A percentile compares a stretch with the other conserved stretches of the same genome.
Conservation (phyloP, 2,113 vertebrate genomes). For the Panthera uncia region DNA sequence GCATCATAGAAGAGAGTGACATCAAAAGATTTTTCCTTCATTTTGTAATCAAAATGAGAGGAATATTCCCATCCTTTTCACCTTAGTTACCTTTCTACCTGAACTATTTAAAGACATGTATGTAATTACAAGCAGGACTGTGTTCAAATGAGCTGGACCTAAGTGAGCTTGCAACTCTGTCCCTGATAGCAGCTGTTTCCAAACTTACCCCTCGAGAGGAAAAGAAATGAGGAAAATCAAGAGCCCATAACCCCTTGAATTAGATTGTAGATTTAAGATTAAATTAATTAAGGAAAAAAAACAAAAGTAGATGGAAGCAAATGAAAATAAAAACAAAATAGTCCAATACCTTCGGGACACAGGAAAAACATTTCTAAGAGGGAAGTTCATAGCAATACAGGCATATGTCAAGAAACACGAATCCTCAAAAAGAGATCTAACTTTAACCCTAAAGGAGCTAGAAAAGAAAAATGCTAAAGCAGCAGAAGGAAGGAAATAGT, state of each 20-base stretch:
- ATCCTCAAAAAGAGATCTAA: too few relatives aligned
- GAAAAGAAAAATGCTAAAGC: too few relatives aligned
- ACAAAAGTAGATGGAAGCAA: too few relatives aligned
- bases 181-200: neutral
- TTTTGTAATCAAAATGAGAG: neutral
- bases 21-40: neutral
- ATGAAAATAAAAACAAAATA: too few relatives aligned
- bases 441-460: too few relatives aligned
- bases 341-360: too few relatives aligned
- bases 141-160: neutral
- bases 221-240: neutral
- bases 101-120: neutral
- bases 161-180: neutral
- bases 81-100: neutral
- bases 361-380: too few relatives aligned
- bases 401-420: too few relatives aligned
- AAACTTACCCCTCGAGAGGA: neutral
- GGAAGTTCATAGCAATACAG: too few relatives aligned
- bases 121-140: neutral
- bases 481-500: too few relatives aligned
- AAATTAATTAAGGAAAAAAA: too few relatives aligned
- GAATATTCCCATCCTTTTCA: neutral
- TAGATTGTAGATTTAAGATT: neutral
- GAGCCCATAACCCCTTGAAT: neutral
- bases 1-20: neutral